Base-by-base conservation (phyloP, 2,113 vertebrate species). In the Irena cyanogastra region DNA sequence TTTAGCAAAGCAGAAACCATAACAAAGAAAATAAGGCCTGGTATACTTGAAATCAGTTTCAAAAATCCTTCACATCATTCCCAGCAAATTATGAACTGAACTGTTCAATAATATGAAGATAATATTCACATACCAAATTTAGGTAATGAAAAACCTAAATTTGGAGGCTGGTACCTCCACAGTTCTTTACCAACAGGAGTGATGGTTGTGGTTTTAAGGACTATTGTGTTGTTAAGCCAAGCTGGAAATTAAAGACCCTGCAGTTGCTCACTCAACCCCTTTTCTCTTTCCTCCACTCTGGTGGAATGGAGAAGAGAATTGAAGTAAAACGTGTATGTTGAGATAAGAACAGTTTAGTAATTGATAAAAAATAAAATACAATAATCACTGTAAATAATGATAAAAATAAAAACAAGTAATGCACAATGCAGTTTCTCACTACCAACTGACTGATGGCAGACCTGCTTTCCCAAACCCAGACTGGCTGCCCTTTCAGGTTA, bases 401-500 rank as follows among this genome's bases (percentile, higher is more conserved):
- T 24, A 26, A 18, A 24, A 27, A 22, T 8, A 33, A 49, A 11
- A 47, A 11, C 9, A 23, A 60, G 11, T 59, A 24, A 54, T 33
- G 19, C 9, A 10, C 22, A 39, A 33, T 49, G 26, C 35, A 59
- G 8, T 42, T 76, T 7, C 44, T 76, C 16, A 20, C 26, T 57
- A 17, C 26, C 8, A 21, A 13, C 10, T 42, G 20, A 14, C 6
- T 16, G 9, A 86, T 30, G 27, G 26, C 26, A 76, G 42, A 50
- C 5, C 31, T 10, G 4, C 16, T 59, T 59, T 76, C 13, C 9
- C 27, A 41, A 76, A 49, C 7, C 20, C 42, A 26, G 24, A 41
- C 3, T 0, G 0, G 13, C 35, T 31, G 16, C 52, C 4, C 18
- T 50, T 59, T 26, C 17, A 18, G 21, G 5, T 27, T 27, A 59